These are phyloP conservation scores for Eupithecia inturbata DNA, from an alignment of 2,888 invertebrate species.

Conservation along the genomic window DNA sequence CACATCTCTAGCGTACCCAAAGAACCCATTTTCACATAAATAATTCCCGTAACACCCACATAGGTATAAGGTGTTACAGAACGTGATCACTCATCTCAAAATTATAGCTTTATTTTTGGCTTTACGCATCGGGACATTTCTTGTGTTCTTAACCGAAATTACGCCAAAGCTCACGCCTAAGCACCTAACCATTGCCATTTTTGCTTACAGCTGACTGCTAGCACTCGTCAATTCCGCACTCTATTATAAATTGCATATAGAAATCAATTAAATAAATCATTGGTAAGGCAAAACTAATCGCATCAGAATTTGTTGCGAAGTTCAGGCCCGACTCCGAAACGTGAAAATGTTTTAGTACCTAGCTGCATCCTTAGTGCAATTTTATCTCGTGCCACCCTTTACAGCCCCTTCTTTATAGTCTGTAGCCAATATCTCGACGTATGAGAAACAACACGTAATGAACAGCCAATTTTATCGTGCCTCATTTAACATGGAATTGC, in stretches of 20 bases:
- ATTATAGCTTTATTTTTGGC: neutral
- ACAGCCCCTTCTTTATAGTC: slow-evolving; percentile 31
- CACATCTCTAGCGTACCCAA: slow-evolving; percentile 39
- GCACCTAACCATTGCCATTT: neutral
- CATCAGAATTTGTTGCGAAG: neutral
- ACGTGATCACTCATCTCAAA: slow-evolving; percentile 11
- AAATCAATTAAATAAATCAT: neutral
- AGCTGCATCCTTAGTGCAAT: neutral
- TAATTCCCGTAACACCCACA: slow-evolving; percentile 35
- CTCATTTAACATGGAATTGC: slow-evolving; percentile 51
- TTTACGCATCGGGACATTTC: neutral
- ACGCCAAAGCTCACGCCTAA: neutral
- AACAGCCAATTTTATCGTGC: slow-evolving; percentile 50
- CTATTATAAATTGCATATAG: neutral
- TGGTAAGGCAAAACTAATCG: neutral
- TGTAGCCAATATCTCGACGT: slow-evolving; percentile 45
- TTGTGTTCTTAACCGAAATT: neutral
- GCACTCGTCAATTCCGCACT: neutral
- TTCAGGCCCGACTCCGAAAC: neutral
- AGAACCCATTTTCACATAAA: slow-evolving; percentile 45
- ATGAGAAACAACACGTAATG: slow-evolving; percentile 50
- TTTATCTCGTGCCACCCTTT: slow-evolving; percentile 5
- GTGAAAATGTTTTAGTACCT: neutral
- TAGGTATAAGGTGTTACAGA: slow-evolving; percentile 9
- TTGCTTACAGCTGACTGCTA: neutral